Evolutionary conservation across 2,888 invertebrate genomes (phyloP).

Genomic region (Hipparchia sbordonii): DNA sequence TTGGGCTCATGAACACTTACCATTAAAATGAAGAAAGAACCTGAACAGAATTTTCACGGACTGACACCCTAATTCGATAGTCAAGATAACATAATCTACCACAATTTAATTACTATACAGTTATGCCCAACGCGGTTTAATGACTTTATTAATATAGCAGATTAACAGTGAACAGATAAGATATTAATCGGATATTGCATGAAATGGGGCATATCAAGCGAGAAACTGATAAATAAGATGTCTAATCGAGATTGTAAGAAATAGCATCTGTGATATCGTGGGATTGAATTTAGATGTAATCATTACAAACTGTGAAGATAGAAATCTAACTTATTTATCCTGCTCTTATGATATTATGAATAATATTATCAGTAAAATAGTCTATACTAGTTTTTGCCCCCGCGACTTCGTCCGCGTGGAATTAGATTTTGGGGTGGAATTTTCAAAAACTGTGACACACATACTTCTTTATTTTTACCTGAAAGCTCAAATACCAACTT

Average conservation of each 20-base stretch:
- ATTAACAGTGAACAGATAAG: conserved; percentile 35
- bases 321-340: conserved; percentile 3
- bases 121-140: conserved; percentile 15
- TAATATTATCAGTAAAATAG: too few species aligned
- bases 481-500: too few species aligned
- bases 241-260: conserved; percentile 18
- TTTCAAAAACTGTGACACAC: too few species aligned
- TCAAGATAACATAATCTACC: conserved; percentile 4
- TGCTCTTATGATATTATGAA: background rate
- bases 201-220: conserved; percentile 15
- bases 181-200: conserved; percentile 29
- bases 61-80: background rate
- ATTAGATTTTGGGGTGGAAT: too few species aligned
- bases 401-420: too few species aligned
- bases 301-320: conserved; percentile 1
- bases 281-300: conserved; percentile 18
- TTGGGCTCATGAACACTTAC: too few species aligned
- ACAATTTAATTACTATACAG: conserved; percentile 12
- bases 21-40: background rate
- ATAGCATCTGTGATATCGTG: conserved; percentile 13
- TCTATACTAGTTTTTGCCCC: too few species aligned
- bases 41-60: conserved; percentile 2
- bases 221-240: conserved; percentile 25
- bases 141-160: conserved; percentile 33
- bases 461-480: too few species aligned